Evolutionary conservation across 2,113 vertebrate species (phyloP).

Genomic region (Pleuronectes platessa): DNA sequence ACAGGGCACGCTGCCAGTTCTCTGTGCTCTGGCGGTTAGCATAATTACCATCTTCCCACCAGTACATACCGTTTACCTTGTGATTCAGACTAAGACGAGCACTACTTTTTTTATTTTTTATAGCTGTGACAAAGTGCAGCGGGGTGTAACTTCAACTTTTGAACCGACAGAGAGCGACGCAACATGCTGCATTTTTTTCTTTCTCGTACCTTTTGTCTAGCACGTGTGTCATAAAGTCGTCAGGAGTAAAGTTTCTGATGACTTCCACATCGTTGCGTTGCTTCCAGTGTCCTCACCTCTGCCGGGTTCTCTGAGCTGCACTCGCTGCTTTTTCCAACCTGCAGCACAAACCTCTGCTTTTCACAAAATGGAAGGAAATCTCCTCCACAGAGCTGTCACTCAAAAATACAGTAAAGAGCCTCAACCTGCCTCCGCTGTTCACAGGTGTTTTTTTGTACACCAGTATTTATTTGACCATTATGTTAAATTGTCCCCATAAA

Average conservation of each 20-base stretch:
- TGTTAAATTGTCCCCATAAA: constrained; percentile 85
- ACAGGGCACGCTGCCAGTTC: not conserved
- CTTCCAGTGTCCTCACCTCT: constrained; percentile 24
- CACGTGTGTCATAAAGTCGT: not conserved
- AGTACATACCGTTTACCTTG: constrained; percentile 17
- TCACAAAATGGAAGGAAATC: constrained; percentile 62
- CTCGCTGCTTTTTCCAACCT: constrained; percentile 44
- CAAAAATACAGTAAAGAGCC: constrained; percentile 74
- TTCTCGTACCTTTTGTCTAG: not conserved
- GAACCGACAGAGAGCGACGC: not conserved
- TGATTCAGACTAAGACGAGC: not conserved
- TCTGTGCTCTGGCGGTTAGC: not conserved
- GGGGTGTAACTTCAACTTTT: constrained; percentile 10
- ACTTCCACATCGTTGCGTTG: constrained; percentile 8
- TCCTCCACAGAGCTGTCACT: constrained; percentile 67
- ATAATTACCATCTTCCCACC: constrained; percentile 27
- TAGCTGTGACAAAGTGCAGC: not conserved
- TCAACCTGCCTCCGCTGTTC: constrained; percentile 62
- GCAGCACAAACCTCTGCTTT: constrained; percentile 49
- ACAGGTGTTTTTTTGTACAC: constrained; percentile 75
- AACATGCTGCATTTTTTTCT: not conserved
- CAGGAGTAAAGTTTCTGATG: constrained; percentile 16
- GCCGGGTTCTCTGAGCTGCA: constrained; percentile 6
- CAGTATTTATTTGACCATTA: constrained; percentile 84
- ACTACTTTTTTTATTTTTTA: not conserved